Evolutionary conservation across 2,113 vertebrate genomes (phyloP).

Genomic region (Gymnarchus niloticus): DNA sequence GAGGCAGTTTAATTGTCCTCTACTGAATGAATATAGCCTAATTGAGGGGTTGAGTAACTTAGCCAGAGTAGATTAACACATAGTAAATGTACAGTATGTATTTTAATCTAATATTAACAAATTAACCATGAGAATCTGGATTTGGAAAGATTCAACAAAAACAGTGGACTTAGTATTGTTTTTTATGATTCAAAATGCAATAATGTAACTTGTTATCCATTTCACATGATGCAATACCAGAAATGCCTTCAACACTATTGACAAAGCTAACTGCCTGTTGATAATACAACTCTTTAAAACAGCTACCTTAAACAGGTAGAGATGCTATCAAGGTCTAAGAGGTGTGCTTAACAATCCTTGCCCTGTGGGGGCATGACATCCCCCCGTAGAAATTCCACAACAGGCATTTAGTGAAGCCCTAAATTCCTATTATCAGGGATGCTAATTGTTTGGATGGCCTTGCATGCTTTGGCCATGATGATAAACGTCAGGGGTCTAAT

Average conservation of each 20-base stretch:
- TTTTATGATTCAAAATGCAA: no score
- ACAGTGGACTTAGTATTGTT: no score
- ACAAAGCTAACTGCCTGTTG: background rate
- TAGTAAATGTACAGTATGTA: background rate
- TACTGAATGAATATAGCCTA: background rate
- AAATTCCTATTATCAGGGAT: background rate
- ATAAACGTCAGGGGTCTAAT: background rate
- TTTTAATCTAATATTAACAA: background rate
- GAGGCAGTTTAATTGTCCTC: background rate
- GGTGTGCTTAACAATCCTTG: background rate
- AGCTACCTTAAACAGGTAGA: background rate
- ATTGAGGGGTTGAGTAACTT: background rate
- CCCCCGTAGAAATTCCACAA: background rate
- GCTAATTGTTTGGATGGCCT: background rate
- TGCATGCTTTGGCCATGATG: background rate
- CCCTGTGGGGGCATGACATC: no score
- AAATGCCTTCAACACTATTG: background rate
- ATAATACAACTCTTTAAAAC: background rate
- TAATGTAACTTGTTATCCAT: background rate
- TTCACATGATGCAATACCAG: background rate
- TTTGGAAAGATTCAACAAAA: no score
- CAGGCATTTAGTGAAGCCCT: background rate
- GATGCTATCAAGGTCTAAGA: background rate
- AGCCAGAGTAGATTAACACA: background rate
- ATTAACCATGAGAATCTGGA: background rate